Evolutionary conservation across 2,797 vertebrate species (phyloP).

Genomic region (Hemibagrus guttatus): DNA sequence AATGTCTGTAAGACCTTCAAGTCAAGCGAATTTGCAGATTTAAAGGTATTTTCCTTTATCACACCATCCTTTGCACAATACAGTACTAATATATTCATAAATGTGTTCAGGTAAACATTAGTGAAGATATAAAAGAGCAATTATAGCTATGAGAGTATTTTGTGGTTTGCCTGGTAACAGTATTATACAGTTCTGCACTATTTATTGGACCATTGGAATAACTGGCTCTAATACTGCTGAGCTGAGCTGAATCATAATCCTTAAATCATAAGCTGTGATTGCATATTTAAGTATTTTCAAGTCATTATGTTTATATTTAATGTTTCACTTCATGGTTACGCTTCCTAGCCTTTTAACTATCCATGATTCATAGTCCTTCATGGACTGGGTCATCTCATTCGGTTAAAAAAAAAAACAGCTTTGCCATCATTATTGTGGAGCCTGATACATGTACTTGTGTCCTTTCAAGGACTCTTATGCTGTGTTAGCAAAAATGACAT

Average conservation of each 20-base stretch:
- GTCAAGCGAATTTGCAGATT: neutral
- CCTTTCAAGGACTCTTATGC: slow-evolving; percentile 7
- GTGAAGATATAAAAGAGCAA: neutral
- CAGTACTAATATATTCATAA: neutral
- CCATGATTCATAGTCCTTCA: neutral
- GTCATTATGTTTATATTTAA: neutral
- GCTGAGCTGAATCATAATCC: neutral
- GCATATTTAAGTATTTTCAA: neutral
- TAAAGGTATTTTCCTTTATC: neutral
- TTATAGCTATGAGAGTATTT: neutral
- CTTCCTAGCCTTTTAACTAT: neutral
- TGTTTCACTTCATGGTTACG: neutral
- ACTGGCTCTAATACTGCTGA: neutral
- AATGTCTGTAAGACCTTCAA: neutral
- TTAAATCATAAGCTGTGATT: neutral
- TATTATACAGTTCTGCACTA: neutral
- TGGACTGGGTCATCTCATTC: neutral
- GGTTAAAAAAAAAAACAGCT: neutral
- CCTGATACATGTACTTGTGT: neutral
- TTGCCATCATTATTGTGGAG: neutral
- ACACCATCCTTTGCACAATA: neutral
- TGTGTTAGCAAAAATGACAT: neutral
- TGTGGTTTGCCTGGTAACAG: slow-evolving; percentile 3
- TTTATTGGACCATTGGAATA: neutral
- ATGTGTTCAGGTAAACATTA: neutral